phyloP scores from a whole-genome alignment of 2,113 vertebrate species.

The Miniopterus natalensis region DNA sequence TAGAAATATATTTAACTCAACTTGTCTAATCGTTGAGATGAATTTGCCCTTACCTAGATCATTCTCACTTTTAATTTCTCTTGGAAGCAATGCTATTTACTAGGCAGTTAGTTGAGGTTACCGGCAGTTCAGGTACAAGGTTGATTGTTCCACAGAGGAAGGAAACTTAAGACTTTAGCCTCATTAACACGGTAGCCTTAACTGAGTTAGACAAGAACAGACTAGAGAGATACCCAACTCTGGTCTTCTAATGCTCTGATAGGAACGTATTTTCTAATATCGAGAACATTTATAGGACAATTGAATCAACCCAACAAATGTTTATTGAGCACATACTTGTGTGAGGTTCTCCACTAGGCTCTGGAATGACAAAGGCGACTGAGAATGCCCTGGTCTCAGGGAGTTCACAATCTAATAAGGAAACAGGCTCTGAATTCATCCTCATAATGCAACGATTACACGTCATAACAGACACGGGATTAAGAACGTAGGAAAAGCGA shows the following conservation, averaged over 20 bases:
- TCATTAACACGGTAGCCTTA: not conserved
- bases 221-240: not conserved
- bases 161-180: not conserved
- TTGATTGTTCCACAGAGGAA: not conserved
- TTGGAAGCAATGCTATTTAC: not conserved
- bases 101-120: not conserved
- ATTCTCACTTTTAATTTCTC: not conserved
- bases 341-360: not conserved
- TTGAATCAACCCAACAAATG: not conserved
- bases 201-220: not conserved
- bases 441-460: not conserved
- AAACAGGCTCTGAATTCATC: not conserved
- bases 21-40: not conserved
- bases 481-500: not conserved
- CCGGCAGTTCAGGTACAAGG: not conserved
- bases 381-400: not conserved
- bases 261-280: not conserved
- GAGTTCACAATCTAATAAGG: not conserved
- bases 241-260: not conserved
- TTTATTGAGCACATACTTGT: not conserved
- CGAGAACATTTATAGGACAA: not conserved
- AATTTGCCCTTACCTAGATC: not conserved
- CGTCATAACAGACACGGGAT: not conserved
- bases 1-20: not conserved
- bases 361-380: not conserved